phyloP scores from a whole-genome alignment of 1,140 invertebrate species.

The Drosophila subobscura region DNA sequence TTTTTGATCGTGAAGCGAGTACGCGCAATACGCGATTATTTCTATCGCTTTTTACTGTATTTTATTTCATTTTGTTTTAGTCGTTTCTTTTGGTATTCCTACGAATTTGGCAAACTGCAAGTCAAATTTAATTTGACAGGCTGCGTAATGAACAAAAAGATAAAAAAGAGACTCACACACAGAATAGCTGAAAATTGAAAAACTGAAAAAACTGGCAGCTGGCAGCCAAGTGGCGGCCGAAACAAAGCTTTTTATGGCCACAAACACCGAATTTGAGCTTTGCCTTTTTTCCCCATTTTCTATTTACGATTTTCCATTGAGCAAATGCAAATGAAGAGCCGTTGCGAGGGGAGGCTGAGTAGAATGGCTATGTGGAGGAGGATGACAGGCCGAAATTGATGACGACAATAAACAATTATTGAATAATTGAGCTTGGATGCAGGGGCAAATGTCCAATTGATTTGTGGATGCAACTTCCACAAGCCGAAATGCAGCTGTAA shows the following conservation, averaged over 20 bases:
- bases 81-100: slow-evolving; percentile 28
- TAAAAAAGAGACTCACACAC: slow-evolving; percentile 1
- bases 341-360: background rate
- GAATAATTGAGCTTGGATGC: slow-evolving; percentile 44
- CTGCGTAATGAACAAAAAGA: slow-evolving; percentile 59
- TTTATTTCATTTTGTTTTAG: slow-evolving; percentile 26
- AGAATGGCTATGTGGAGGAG: background rate
- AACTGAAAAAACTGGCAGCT: slow-evolving; percentile 64
- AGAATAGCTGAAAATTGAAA: slow-evolving; percentile 36
- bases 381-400: slow-evolving; percentile 45
- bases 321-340: slow-evolving; percentile 31
- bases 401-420: slow-evolving; percentile 60
- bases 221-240: slow-evolving; percentile 42
- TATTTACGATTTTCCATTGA: slow-evolving; percentile 29
- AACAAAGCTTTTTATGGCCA: slow-evolving; percentile 78
- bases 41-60: slow-evolving; percentile 10
- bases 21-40: slow-evolving; percentile 17
- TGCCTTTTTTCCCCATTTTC: slow-evolving; percentile 15
- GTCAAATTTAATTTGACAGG: slow-evolving; percentile 75
- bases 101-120: slow-evolving; percentile 75
- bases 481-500: slow-evolving; percentile 16
- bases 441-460: slow-evolving; percentile 23
- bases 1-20: slow-evolving; percentile 9
- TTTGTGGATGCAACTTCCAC: slow-evolving; percentile 43
- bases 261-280: slow-evolving; percentile 44